A percentile compares a stretch with the other conserved stretches of the same genome.
Conservation (phyloP, 2,888 invertebrate species). For the Acanthosepion pharaonis region DNA sequence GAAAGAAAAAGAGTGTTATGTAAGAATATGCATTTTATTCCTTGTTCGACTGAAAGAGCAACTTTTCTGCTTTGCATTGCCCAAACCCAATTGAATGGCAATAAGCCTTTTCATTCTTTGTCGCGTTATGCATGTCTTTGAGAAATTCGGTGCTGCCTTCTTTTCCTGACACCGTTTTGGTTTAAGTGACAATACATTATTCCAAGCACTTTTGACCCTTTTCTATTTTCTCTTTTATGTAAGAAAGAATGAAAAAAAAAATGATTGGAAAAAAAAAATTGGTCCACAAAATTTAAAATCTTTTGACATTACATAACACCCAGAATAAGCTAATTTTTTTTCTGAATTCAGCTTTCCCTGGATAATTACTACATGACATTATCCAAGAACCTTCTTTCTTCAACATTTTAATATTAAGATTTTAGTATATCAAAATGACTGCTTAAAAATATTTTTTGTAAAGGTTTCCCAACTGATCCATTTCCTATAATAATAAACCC, state of each 20-base stretch:
- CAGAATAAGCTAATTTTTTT: too few species aligned
- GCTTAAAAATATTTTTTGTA: too few species aligned
- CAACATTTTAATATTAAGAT: too few species aligned
- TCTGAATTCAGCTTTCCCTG: too few species aligned
- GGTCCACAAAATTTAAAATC: too few species aligned
- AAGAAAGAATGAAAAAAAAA: neutral
- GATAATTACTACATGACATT: too few species aligned
- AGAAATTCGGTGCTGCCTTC: neutral
- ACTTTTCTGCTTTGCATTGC: neutral
- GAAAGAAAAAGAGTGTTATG: neutral
- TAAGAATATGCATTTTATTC: neutral
- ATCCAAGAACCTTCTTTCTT: too few species aligned
- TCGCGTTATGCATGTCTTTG: neutral
- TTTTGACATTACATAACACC: too few species aligned
- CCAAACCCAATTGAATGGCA: slow-evolving; percentile 4
- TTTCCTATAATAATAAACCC: too few species aligned
- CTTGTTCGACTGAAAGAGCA: neutral
- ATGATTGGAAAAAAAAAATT: neutral
- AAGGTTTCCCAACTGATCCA: too few species aligned
- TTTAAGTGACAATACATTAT: neutral
- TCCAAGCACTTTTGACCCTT: neutral
- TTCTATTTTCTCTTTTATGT: neutral
- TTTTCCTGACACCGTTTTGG: neutral
- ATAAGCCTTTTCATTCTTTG: neutral
- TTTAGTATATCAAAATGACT: too few species aligned